Evolutionary conservation across 2,113 vertebrate species (phyloP), one percentile per base, ranked within the genome.

Genomic region (Piaya cayana): DNA sequence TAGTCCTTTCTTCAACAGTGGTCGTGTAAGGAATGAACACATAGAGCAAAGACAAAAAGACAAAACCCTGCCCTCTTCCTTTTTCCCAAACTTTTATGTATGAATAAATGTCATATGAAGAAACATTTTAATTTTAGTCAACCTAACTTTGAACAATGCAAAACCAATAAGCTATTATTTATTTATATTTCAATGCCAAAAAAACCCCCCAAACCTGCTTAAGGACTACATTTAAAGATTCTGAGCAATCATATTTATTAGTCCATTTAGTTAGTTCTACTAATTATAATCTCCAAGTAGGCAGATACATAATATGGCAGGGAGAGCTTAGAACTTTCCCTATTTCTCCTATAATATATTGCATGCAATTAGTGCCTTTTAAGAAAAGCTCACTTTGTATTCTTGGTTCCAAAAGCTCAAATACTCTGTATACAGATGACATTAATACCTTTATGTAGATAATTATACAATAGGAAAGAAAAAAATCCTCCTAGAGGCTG

Each of bases 381-480:
- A 23, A 74, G 92, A 90, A 95, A 92, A 77, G 84, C 39, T 86
- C 59, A 89, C 18, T 89, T 75, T 53, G 29, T 23, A 12, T 82
- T 91, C 68, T 65, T 1, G 1, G 27, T 55, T 96, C 22, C 70
- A 90, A 39, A 81, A 83, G n/a, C 30, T 82, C n/a, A 45, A 34
- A 27, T 29, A 64, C 27, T 68, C 59, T 80, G 47, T 34, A 68
- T 47, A 39, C 45, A 77, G 64, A 75, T 86, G 49, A 68, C 34
- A 93, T 90, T 92, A 83, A 84, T 75, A 78, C 30, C 32, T 92
- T 64, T 76, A 50, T 75, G 65, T 74, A 91, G 43, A 14, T 91
- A 80, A 64, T 88, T n/a, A 87, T 52, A 71, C 36, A 37, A 86
- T 39, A 15, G 19, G 0, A 0, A 58, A 62, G 30, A 39, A 84